phyloP scores from a whole-genome alignment of 2,113 vertebrate species.

The Elachura formosa region DNA sequence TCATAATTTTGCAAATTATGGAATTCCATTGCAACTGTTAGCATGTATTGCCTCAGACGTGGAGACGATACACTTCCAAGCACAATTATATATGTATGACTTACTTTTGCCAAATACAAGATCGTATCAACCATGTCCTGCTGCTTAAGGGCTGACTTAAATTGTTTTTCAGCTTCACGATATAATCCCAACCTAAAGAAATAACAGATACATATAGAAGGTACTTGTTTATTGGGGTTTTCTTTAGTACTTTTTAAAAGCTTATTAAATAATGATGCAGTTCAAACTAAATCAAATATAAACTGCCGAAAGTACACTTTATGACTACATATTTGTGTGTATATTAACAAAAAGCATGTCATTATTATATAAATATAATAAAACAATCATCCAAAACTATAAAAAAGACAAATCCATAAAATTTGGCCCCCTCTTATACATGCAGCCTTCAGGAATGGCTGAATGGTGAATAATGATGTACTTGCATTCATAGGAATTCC shows the following conservation, averaged over 20 bases:
- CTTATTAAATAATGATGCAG: neutral
- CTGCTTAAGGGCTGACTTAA: conserved; percentile 91
- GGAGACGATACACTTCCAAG: neutral
- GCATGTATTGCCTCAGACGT: neutral
- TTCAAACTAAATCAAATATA: neutral
- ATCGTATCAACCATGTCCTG: conserved; percentile 93
- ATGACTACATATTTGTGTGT: neutral
- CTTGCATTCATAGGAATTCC: fast-evolving
- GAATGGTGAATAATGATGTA: neutral
- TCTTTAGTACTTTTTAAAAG: neutral
- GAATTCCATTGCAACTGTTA: neutral
- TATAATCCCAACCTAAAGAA: conserved; percentile 82
- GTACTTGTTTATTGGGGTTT: neutral
- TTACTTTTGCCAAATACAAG: conserved; percentile 94
- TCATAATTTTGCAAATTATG: neutral
- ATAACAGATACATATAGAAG: neutral
- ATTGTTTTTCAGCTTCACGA: conserved; percentile 96
- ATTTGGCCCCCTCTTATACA: neutral
- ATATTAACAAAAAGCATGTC: neutral
- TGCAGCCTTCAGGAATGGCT: neutral
- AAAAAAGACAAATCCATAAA: neutral
- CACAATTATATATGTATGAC: neutral
- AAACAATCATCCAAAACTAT: neutral
- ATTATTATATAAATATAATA: neutral
- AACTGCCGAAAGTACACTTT: neutral